A percentile compares a stretch with the other conserved stretches of the same genome.
phyloP scores from a whole-genome alignment of 2,888 invertebrate species.

The Caenorhabditis macrosperma region DNA sequence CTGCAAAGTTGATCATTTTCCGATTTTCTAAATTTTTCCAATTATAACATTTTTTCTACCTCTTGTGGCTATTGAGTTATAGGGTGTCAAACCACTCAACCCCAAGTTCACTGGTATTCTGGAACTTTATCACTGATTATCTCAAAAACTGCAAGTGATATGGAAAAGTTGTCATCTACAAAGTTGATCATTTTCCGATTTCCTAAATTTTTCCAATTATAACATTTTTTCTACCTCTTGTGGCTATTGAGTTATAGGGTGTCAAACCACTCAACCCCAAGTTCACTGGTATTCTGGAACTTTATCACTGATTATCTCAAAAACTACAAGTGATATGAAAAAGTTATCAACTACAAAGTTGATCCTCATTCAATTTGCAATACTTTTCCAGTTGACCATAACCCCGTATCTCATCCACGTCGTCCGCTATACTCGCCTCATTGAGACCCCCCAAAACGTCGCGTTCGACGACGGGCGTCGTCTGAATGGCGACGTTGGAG shows the following conservation, averaged over 20 bases:
- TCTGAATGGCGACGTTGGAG: conserved; percentile 50
- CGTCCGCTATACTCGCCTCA: not conserved
- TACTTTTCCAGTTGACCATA: too few relatives aligned
- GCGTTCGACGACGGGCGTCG: conserved; percentile 26
- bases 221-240: too few relatives aligned
- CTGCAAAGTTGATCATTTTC: not conserved
- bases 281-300: too few relatives aligned
- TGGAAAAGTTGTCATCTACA: not conserved
- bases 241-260: too few relatives aligned
- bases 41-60: too few relatives aligned
- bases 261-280: too few relatives aligned
- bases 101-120: too few relatives aligned
- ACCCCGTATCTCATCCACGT: too few relatives aligned
- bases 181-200: not conserved
- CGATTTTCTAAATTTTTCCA: not conserved
- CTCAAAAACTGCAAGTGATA: not conserved
- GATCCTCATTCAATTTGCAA: not conserved
- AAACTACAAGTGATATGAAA: not conserved
- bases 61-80: too few relatives aligned
- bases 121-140: too few relatives aligned
- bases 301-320: too few relatives aligned
- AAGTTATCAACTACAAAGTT: not conserved
- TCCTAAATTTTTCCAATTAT: not conserved
- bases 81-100: too few relatives aligned
- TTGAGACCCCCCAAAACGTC: conserved; percentile 6